Conservation (phyloP, 2,113 vertebrate genomes). For the Thalassoma bifasciatum region DNA sequence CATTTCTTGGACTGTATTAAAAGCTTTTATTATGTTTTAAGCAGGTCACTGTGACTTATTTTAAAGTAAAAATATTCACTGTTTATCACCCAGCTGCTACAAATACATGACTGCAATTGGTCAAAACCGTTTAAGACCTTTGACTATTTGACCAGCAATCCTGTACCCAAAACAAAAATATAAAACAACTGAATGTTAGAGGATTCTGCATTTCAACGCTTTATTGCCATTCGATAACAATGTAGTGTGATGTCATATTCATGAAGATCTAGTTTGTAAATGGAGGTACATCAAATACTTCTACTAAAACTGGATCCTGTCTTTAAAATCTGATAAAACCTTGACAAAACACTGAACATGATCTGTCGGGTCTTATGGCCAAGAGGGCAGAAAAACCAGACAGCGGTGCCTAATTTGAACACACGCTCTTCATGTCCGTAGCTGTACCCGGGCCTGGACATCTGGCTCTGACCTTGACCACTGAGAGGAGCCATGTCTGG, state of each 20-base stretch:
- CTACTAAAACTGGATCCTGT: constrained; percentile 27
- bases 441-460: constrained; percentile 56
- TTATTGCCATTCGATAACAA: too few species aligned
- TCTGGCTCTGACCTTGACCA: constrained; percentile 76
- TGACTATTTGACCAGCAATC: too few species aligned
- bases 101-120: too few species aligned
- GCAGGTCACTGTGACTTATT: neutral
- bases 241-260: too few species aligned
- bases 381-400: constrained; percentile 15
- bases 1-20: neutral
- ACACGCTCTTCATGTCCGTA: constrained; percentile 41
- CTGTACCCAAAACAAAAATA: too few species aligned
- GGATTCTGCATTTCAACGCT: too few species aligned
- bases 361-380: constrained; percentile 5
- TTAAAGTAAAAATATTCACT: neutral
- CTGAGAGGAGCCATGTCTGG: constrained; percentile 61
- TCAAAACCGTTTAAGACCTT: too few species aligned
- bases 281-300: constrained; percentile 41
- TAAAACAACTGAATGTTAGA: too few species aligned
- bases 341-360: constrained; percentile 2
- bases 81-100: too few species aligned
- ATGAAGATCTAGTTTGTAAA: too few species aligned
- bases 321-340: constrained; percentile 13
- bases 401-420: constrained; percentile 23
- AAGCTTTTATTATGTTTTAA: constrained; percentile 5